These are phyloP conservation scores for Diogma glabrata DNA, from an alignment of 2,888 invertebrate species.

Conservation along the genomic window DNA sequence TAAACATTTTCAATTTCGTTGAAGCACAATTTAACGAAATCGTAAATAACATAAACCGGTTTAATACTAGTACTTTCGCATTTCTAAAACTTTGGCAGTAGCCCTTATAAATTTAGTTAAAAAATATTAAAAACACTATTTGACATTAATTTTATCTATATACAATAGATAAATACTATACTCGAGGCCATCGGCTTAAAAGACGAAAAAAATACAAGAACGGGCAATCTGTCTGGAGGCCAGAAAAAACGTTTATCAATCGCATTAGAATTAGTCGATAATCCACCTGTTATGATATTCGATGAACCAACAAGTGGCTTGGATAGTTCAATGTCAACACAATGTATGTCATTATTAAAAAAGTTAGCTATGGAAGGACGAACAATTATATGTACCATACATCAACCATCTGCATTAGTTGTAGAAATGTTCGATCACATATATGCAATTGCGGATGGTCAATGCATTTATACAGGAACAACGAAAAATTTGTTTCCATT, in stretches of 20 bases:
- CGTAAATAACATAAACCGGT: too few relatives aligned
- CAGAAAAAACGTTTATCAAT: constrained; percentile 83
- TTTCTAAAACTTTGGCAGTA: neutral
- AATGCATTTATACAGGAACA: constrained; percentile 70
- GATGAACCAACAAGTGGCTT: constrained; percentile 88
- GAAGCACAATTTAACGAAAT: too few relatives aligned
- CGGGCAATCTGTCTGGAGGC: constrained; percentile 70
- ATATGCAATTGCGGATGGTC: constrained; percentile 70
- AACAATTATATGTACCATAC: constrained; percentile 80
- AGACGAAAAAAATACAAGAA: constrained; percentile 51
- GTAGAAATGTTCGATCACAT: constrained; percentile 83
- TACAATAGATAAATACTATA: constrained; percentile 77
- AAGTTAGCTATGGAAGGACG: constrained; percentile 71
- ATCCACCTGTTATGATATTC: constrained; percentile 85
- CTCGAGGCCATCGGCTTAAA: constrained; percentile 63
- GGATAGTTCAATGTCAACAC: constrained; percentile 72
- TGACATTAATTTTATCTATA: too few relatives aligned
- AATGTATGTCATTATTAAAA: constrained; percentile 68
- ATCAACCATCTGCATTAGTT: constrained; percentile 79
- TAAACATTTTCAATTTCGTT: too few relatives aligned
- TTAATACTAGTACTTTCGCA: neutral
- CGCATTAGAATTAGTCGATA: constrained; percentile 80
- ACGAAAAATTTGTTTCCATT: constrained; percentile 65
- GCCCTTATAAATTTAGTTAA: neutral
- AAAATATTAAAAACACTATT: neutral